Evolutionary conservation across 2,113 vertebrate species (phyloP).

Genomic region (rat (Rattus norvegicus)): GRCr8 NC_086020.1:69342001-69342500

Average conservation of each 20-base stretch:
- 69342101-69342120: not conserved
- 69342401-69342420: not conserved
- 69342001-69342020: conserved; percentile 17
- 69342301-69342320: not conserved
- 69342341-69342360: not conserved
- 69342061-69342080: not conserved
- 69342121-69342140: not conserved
- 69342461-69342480: not conserved
- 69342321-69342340: not conserved
- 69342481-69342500: not conserved
- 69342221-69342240: not conserved
- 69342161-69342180: not conserved
- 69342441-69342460: not conserved
- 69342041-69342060: not conserved
- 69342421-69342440: not conserved
- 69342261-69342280: not conserved
- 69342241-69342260: not conserved
- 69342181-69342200: not conserved
- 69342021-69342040: conserved; percentile 25
- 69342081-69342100: not conserved
- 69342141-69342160: not conserved
- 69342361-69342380: not conserved
- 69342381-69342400: rapidly evolving
- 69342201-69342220: not conserved
- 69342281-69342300: not conserved